Conservation (phyloP, 2,797 vertebrate genomes). For the Cichlasoma orientale region DNA sequence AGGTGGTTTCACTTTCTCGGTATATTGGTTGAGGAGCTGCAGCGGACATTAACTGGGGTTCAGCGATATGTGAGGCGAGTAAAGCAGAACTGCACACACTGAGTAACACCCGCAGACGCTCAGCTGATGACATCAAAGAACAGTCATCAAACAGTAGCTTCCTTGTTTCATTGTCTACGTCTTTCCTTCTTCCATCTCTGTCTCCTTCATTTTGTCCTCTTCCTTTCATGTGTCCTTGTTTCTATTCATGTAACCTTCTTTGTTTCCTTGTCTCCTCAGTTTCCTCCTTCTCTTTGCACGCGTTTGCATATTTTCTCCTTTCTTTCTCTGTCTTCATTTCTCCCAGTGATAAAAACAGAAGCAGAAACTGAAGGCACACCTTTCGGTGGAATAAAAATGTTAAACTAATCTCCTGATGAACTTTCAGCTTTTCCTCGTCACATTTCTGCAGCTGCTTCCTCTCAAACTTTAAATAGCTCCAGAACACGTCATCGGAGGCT, state of each 20-base stretch:
- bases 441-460: background rate
- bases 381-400: no score
- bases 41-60: no score
- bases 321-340: accelerated
- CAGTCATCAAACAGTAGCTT: background rate
- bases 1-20: no score
- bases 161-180: background rate
- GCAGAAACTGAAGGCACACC: background rate
- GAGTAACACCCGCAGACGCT: no score
- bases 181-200: background rate
- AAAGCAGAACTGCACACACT: no score
- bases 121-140: no score
- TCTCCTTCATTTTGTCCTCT: accelerated
- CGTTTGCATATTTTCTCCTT: background rate
- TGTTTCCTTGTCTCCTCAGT: background rate
- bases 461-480: conserved; percentile 9
- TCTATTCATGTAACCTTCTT: background rate
- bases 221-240: background rate
- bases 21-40: no score
- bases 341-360: background rate
- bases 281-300: no score
- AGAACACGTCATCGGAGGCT: conserved; percentile 8
- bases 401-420: background rate
- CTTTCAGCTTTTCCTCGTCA: background rate
- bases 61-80: no score